phyloP scores from a whole-genome alignment of 2,113 vertebrate species.

The Accipiter cooperii region DNA sequence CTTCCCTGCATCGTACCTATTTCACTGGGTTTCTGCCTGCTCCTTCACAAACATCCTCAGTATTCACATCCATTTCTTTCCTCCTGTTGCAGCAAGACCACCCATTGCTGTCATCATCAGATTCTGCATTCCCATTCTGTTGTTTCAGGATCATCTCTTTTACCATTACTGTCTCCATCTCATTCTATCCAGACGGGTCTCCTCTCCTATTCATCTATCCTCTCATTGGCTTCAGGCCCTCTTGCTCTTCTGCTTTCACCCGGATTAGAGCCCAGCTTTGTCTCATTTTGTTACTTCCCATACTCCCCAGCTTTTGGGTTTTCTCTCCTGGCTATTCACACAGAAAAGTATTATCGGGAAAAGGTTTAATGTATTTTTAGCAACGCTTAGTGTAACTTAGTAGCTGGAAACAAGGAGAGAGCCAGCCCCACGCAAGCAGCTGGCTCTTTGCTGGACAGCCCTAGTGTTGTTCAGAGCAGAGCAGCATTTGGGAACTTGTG shows the following conservation, averaged over 20 bases:
- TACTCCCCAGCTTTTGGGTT: not conserved
- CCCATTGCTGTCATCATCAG: not conserved
- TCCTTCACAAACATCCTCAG: not conserved
- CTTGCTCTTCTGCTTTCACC: not conserved
- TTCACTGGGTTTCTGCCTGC: not conserved
- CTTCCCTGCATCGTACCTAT: not conserved
- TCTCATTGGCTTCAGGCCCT: not conserved
- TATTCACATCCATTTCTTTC: not conserved
- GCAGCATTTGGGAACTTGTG: not conserved
- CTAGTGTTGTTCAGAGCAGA: not conserved
- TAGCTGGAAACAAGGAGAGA: not conserved
- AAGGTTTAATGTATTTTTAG: not conserved
- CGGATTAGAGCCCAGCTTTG: not conserved
- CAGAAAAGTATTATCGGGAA: not conserved
- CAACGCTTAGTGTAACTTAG: not conserved
- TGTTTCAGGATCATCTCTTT: not conserved
- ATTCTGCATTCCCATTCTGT: fast-evolving
- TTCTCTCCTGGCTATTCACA: not conserved
- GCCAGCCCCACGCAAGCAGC: not conserved
- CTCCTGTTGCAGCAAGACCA: not conserved
- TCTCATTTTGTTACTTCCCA: not conserved
- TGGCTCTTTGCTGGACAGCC: not conserved
- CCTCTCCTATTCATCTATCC: not conserved
- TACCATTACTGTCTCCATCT: not conserved
- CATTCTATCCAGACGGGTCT: not conserved